A percentile compares a stretch with the other conserved stretches of the same genome.
These are phyloP conservation scores for Patella ulyssiponensis DNA, from an alignment of 2,888 invertebrate species.

Conservation along the genomic window DNA sequence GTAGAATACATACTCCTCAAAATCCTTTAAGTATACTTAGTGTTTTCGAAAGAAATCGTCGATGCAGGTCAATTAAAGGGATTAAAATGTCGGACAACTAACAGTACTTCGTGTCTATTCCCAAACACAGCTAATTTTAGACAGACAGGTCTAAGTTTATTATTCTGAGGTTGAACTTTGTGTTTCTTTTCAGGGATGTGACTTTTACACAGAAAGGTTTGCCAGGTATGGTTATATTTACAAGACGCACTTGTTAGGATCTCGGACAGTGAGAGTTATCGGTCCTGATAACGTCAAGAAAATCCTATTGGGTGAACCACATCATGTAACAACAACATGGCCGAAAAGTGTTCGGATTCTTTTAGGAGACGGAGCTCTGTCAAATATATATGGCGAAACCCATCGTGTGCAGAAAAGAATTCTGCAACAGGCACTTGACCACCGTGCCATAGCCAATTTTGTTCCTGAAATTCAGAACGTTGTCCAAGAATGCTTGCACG, in stretches of 20 bases:
- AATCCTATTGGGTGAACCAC: slow-evolving; percentile 58
- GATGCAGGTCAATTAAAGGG: no score
- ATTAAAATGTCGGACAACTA: no score
- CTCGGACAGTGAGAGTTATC: slow-evolving; percentile 60
- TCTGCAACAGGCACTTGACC: slow-evolving; percentile 5
- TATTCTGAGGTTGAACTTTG: no score
- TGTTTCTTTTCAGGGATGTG: slow-evolving; percentile 36
- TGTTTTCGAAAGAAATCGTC: no score
- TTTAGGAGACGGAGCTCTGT: slow-evolving; percentile 53
- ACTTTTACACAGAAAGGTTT: slow-evolving; percentile 44
- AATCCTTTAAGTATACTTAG: no score
- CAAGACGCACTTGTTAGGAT: slow-evolving; percentile 65
- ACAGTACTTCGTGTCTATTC: no score
- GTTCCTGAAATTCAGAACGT: slow-evolving; percentile 11
- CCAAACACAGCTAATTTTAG: no score
- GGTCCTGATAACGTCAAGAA: slow-evolving; percentile 58
- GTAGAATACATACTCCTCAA: no score
- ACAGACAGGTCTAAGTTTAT: no score
- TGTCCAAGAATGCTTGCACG: background rate
- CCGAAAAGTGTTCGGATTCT: slow-evolving; percentile 50
- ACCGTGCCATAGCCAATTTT: background rate
- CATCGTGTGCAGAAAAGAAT: slow-evolving; percentile 1
- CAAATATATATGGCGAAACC: no score
- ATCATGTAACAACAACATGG: slow-evolving; percentile 52
- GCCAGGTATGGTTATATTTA: slow-evolving; percentile 59